phyloP scores from a whole-genome alignment of 2,113 vertebrate species.

The Bolborhynchus lineola region DNA sequence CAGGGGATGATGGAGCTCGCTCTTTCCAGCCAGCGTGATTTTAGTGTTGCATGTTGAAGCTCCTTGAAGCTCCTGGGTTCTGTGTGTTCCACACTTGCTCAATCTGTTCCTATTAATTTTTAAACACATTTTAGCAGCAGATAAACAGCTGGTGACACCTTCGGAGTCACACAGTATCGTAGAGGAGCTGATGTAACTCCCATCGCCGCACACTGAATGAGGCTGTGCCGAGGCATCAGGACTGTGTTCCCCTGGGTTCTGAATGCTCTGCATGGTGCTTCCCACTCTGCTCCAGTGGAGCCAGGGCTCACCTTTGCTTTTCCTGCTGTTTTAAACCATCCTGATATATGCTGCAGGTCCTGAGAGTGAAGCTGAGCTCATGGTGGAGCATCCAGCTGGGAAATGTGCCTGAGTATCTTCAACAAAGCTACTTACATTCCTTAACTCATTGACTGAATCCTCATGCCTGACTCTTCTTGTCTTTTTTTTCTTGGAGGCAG shows the following conservation, averaged over 20 bases:
- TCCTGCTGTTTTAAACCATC: background rate
- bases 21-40: background rate
- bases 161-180: background rate
- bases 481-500: background rate
- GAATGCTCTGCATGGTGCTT: rapidly evolving
- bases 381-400: background rate
- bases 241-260: background rate
- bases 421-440: slow-evolving; percentile 12
- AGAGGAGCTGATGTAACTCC: background rate
- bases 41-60: rapidly evolving
- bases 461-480: background rate
- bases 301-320: background rate
- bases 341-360: background rate
- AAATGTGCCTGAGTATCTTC: background rate
- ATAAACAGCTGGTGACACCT: background rate
- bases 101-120: slow-evolving; percentile 22
- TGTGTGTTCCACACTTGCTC: background rate
- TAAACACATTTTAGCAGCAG: background rate
- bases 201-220: rapidly evolving
- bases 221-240: rapidly evolving
- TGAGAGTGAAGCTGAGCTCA: background rate
- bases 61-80: background rate
- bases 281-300: background rate
- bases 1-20: background rate
- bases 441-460: background rate